Conservation (phyloP, 2,113 vertebrate genomes). For the Prionailurus bengalensis region DNA sequence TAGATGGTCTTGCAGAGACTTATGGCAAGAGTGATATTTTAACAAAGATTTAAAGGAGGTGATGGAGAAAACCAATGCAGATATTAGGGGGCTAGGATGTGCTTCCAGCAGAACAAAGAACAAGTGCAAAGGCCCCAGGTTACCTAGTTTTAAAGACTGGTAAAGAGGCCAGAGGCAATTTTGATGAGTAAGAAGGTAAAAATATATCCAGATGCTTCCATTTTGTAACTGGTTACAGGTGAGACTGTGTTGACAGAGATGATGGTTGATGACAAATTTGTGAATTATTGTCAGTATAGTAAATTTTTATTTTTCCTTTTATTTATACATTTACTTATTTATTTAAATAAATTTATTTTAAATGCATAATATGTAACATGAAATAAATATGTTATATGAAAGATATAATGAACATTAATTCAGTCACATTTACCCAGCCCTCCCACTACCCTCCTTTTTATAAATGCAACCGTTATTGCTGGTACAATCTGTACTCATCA, state of each 20-base stretch:
- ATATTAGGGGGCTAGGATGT: background rate
- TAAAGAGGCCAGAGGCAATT: background rate
- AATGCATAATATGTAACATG: background rate
- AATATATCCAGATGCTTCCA: background rate
- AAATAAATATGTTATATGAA: slow-evolving; percentile 37
- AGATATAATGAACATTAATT: background rate
- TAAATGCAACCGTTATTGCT: background rate
- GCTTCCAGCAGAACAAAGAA: background rate
- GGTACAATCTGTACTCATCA: background rate
- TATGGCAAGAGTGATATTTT: background rate
- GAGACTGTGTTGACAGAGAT: background rate
- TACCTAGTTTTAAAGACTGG: background rate
- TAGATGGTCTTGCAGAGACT: background rate
- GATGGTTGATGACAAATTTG: background rate
- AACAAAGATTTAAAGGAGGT: background rate
- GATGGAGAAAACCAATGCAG: background rate
- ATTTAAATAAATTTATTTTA: slow-evolving; percentile 13
- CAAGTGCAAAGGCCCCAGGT: background rate
- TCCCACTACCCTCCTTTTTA: background rate
- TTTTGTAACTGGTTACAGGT: background rate
- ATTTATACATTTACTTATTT: background rate
- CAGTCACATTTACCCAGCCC: background rate
- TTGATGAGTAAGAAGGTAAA: background rate
- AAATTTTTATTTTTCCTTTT: background rate
- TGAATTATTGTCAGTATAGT: background rate